These are phyloP conservation scores for Podotricha telesiphe DNA, from an alignment of 2,888 invertebrate genomes.

Conservation along the genomic window DNA sequence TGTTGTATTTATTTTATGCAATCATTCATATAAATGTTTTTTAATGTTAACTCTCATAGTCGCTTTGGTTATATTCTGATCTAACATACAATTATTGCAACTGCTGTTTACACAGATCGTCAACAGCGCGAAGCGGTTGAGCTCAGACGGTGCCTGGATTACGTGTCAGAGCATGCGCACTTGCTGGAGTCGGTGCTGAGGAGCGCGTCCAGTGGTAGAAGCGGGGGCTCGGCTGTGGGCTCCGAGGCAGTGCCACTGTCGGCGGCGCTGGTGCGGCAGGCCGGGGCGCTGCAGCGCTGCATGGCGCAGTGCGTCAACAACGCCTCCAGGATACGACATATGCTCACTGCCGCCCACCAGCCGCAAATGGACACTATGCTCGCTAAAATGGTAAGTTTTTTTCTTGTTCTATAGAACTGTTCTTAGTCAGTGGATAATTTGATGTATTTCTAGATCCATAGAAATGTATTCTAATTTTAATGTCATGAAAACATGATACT, in stretches of 20 bases:
- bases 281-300: conserved; percentile 76
- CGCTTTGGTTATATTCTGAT: neutral
- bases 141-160: conserved; percentile 77
- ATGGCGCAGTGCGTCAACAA: conserved; percentile 80
- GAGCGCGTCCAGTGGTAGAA: conserved; percentile 55
- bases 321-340: conserved; percentile 71
- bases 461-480: no score
- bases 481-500: no score
- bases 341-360: conserved; percentile 72
- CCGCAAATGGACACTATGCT: conserved; percentile 80
- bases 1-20: no score
- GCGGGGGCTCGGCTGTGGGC: conserved; percentile 21
- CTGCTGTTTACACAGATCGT: conserved; percentile 60
- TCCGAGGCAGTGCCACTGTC: conserved; percentile 63
- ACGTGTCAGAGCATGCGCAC: conserved; percentile 77
- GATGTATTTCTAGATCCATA: no score
- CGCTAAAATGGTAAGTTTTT: conserved; percentile 71
- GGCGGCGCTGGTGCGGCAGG: conserved; percentile 74
- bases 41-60: neutral
- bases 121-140: conserved; percentile 75
- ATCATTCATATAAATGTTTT: no score
- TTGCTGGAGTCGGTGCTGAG: conserved; percentile 76
- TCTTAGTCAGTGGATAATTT: neutral
- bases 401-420: neutral
- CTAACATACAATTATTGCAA: neutral